Evolutionary conservation across 2,113 vertebrate genomes (phyloP), one percentile per base, ranked within the genome.

Genomic region (Dissostichus mawsoni): DNA sequence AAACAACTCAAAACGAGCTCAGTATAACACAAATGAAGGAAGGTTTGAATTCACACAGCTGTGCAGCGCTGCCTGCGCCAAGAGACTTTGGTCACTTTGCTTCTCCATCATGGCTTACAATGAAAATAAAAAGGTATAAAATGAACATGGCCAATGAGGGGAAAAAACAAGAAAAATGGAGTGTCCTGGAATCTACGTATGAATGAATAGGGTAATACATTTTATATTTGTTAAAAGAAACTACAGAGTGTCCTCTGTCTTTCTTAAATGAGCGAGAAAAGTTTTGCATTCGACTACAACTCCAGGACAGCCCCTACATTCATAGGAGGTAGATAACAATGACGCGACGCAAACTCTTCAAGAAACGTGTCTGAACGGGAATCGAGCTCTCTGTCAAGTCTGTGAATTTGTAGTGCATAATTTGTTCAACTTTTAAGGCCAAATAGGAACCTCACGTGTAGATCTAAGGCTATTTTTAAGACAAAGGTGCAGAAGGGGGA

Each of bases 51-150:
- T 88, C 90, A 92, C 86, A 8, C 8, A 36, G 90, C 92, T 90
- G 90, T 89, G 91, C 90, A 70, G 74, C 76, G 82, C 86, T 70
- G 75, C 87, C 89, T 88, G 82, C 69, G 44, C 69, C 71, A 69
- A 85, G 73, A 90, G 89, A 92, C 93, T 93, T 94, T 94, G 93
- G 93, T 95, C 91, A 89, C 87, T 92, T 91, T 88, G 80, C 80
- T 91, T 91, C 82, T 90, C 78, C 44, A 74, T 90, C 80, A 90
- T 92, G 73, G 83, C 89, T 91, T 87, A 73, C 8, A 81, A 84
- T 64, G 51, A 81, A 61, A 77, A 44, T 61, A 68, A 41, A 50
- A 33, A 61, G 29, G 50, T 52, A 70, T 48, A 50, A 33, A 78
- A 76, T 73, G 17, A 76, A 84, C 67, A 70, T 64, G 73, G 71